These are phyloP conservation scores for Apodemia zela DNA, from an alignment of 2,888 invertebrate species.

Conservation along the genomic window DNA sequence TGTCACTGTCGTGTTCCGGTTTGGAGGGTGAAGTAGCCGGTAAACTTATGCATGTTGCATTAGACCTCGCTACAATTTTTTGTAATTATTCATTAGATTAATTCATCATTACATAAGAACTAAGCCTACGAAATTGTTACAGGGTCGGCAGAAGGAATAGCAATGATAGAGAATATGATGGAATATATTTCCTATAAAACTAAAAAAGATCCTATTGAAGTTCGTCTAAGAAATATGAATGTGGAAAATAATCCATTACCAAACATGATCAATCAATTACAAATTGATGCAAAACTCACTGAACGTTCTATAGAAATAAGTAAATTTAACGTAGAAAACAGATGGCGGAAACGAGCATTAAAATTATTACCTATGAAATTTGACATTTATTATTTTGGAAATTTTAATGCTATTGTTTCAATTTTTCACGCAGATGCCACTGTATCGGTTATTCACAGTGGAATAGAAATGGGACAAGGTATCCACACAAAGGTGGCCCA, in stretches of 20 bases:
- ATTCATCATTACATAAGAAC: too few relatives aligned
- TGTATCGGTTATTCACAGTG: slow-evolving; percentile 84
- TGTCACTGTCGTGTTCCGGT: too few relatives aligned
- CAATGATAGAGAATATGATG: slow-evolving; percentile 84
- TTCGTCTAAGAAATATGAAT: slow-evolving; percentile 78
- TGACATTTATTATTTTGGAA: slow-evolving; percentile 75
- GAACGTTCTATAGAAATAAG: slow-evolving; percentile 64
- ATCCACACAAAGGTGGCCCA: slow-evolving; percentile 90
- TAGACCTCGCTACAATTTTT: too few relatives aligned
- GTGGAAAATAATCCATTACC: slow-evolving; percentile 61
- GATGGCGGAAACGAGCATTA: slow-evolving; percentile 88
- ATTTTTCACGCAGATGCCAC: slow-evolving; percentile 85
- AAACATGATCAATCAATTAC: slow-evolving; percentile 75
- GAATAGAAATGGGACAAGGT: slow-evolving; percentile 89
- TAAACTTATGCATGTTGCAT: too few relatives aligned
- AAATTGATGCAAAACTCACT: slow-evolving; percentile 72
- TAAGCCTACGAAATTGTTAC: slow-evolving; percentile 29
- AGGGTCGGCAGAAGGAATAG: slow-evolving; percentile 82
- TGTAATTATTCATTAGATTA: too few relatives aligned
- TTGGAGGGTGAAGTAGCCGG: too few relatives aligned
- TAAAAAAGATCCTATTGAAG: slow-evolving; percentile 79
- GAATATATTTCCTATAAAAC: slow-evolving; percentile 81
- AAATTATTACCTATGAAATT: slow-evolving; percentile 84
- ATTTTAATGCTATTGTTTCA: slow-evolving; percentile 80
- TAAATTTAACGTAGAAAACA: slow-evolving; percentile 81